Conservation (phyloP, 1,140 invertebrate genomes). For the Drosophila obscura region DNA sequence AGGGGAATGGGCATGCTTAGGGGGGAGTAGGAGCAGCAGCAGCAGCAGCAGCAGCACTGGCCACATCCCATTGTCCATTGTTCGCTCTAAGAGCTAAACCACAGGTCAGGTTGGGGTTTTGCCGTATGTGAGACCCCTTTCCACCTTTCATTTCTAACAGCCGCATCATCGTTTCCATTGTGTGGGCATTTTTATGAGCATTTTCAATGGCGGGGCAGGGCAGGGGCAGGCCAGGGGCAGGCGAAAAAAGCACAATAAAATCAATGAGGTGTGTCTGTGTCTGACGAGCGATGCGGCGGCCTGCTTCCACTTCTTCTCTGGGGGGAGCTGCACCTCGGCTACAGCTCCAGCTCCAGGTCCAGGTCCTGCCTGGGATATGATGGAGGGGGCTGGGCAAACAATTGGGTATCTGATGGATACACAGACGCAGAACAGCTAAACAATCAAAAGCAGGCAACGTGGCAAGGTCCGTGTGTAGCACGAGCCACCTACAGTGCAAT, state of each 20-base stretch:
- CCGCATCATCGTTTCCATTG: conserved; percentile 79
- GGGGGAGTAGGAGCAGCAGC: not conserved
- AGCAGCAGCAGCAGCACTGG: not conserved
- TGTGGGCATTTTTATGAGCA: conserved; percentile 81
- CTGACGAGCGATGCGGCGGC: conserved; percentile 26
- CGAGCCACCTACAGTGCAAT: conserved; percentile 71
- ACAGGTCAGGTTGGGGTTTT: conserved; percentile 23
- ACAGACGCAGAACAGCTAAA: conserved; percentile 68
- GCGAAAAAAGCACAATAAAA: conserved; percentile 80
- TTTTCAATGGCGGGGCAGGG: conserved; percentile 56
- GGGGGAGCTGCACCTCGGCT: conserved; percentile 55
- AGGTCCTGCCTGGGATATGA: conserved; percentile 14
- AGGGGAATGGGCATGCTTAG: not conserved
- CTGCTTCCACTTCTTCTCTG: conserved; percentile 11
- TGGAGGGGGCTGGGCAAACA: conserved; percentile 61
- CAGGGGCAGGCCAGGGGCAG: not conserved
- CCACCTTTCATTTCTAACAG: conserved; percentile 34
- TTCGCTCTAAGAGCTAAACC: conserved; percentile 23
- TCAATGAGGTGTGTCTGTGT: conserved; percentile 74
- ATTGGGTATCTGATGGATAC: conserved; percentile 63
- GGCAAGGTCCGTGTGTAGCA: not conserved
- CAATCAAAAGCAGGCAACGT: conserved; percentile 68
- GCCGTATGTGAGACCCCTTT: not conserved
- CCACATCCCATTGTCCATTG: conserved; percentile 49
- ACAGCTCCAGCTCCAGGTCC: not conserved